A percentile compares a stretch with the other conserved stretches of the same genome.
phyloP scores from a whole-genome alignment of 2,888 invertebrate species.

The Loripinus fragilis region DNA sequence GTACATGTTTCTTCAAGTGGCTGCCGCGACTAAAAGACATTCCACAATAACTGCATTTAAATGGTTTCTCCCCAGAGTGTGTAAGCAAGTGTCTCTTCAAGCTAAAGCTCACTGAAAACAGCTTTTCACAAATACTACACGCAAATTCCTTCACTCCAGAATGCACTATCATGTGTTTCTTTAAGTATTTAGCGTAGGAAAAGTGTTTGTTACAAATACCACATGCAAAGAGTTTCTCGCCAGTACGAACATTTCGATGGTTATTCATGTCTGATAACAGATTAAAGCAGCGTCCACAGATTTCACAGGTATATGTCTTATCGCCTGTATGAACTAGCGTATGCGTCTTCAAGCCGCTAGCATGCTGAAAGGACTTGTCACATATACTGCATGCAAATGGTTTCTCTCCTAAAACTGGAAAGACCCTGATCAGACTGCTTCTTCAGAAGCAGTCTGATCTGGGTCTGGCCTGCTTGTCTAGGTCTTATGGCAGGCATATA shows the following conservation, averaged over 20 bases:
- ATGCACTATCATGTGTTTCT: background rate
- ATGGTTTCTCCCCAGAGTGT: constrained; percentile 2
- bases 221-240: too few relatives aligned
- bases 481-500: too few relatives aligned
- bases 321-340: too few relatives aligned
- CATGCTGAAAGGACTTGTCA: too few relatives aligned
- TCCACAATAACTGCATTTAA: background rate
- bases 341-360: background rate
- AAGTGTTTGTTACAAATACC: background rate
- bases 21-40: background rate
- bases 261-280: too few relatives aligned
- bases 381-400: too few relatives aligned
- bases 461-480: too few relatives aligned
- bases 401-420: too few relatives aligned
- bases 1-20: background rate
- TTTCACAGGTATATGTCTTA: background rate
- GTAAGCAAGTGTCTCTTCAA: background rate
- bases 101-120: background rate
- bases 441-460: too few relatives aligned
- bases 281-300: too few relatives aligned
- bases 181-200: background rate
- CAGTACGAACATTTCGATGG: too few relatives aligned
- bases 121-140: background rate
- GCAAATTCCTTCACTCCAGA: background rate
- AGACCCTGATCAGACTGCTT: too few relatives aligned